Evolutionary conservation across 2,797 vertebrate genomes (phyloP).

Genomic region (Poeciliopsis infans): DNA sequence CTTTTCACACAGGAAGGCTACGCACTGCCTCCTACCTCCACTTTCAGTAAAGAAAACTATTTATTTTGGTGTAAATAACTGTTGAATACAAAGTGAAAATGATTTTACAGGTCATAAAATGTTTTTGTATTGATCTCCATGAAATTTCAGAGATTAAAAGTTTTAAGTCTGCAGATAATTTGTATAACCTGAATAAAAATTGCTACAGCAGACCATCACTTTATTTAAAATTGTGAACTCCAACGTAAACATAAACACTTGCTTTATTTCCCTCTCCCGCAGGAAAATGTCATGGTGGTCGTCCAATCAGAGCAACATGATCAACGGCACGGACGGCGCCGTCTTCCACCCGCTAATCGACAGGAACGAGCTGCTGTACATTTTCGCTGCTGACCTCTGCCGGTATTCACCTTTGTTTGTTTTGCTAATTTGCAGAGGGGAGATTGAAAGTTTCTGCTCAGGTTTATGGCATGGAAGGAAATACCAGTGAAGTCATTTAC

Average conservation of each 20-base stretch:
- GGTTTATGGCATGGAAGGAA: conserved; percentile 9
- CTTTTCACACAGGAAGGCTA: neutral
- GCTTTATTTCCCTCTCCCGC: neutral
- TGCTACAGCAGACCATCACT: neutral
- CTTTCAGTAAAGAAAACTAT: neutral
- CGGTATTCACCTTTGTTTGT: conserved; percentile 64
- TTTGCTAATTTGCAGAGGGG: conserved; percentile 16
- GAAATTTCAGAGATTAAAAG: neutral
- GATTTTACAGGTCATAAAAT: neutral
- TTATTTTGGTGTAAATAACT: neutral
- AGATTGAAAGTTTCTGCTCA: neutral
- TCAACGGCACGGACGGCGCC: conserved; percentile 85
- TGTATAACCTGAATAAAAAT: neutral
- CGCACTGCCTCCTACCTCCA: neutral
- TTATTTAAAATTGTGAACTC: neutral
- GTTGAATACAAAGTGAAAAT: neutral
- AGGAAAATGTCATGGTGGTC: conserved; percentile 86
- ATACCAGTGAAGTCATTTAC: conserved; percentile 14
- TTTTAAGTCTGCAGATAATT: neutral
- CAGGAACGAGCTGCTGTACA: conserved; percentile 84
- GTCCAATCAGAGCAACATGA: conserved; percentile 87
- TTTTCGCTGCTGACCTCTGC: conserved; percentile 87
- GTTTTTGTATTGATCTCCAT: neutral
- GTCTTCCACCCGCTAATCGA: conserved; percentile 85
- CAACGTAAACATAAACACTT: no score